Evolutionary conservation across 2,888 invertebrate genomes (phyloP), one percentile per base, ranked within the genome.

Genomic region (Plemyria rubiginata): DNA sequence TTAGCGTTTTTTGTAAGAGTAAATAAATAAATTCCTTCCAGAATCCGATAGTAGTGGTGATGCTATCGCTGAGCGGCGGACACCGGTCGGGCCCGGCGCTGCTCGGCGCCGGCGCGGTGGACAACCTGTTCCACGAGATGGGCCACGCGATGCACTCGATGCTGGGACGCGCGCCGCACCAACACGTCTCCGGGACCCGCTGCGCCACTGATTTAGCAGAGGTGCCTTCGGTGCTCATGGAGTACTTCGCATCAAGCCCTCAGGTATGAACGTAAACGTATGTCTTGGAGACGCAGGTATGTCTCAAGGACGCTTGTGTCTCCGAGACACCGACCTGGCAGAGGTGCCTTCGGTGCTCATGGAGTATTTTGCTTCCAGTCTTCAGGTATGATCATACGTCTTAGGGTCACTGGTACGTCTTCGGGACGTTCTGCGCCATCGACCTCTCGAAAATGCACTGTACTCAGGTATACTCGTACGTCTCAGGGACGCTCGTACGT

Each of bases 301-400:
- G 22, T 22, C 22, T 22, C 22, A 1, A 3, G 22, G 22, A 22
- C 22, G 22, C n/a, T n/a, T n/a, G n/a, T 90, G 98, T 99, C 49
- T 97, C 99, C 4, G 99, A 99, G 65, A 99, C 99, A 99, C 99
- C 4, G 99, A 99, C 93, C 97, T 99, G 82, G 99, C 99, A 0
- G 99, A 99, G 94, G 97, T 99, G 46, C 99, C 99, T 7, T 99
- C 99, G n/a, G 96, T 99, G 64, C 94, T 99, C 15, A 99, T 99
- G 98, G 99, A 99, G 92, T 98, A 98, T 88, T 99, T 99, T 94
- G 97, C 98, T 9, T 95, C 95, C 58, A 98, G 98, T 90, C 96
- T 96, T 0, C 93, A 97, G 70, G 78, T 78, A 8, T 22, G 22
- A 1, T 22, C 22, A 3, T 22, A 22, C 22, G 22, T 22, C 22